Percentiles rank a stretch among this genome's conserved stretches.
These are phyloP conservation scores for Baronia brevicornis DNA, from an alignment of 2,888 invertebrate genomes.

Conservation along the genomic window DNA sequence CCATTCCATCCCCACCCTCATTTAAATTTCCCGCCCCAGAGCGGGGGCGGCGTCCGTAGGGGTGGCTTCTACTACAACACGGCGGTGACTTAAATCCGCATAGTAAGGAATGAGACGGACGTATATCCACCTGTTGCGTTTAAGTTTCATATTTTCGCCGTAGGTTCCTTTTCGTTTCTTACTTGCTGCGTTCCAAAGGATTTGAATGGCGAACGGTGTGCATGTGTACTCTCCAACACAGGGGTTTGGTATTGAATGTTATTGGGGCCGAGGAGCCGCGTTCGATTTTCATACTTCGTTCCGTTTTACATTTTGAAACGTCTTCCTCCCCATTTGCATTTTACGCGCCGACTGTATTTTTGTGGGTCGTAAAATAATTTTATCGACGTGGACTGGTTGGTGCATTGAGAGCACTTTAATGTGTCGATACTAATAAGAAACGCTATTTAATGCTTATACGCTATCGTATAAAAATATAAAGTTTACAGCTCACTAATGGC, in stretches of 20 bases:
- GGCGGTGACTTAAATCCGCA: constrained; percentile 60
- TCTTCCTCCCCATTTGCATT: constrained; percentile 7
- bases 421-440: constrained; percentile 11
- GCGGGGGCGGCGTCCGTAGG: constrained; percentile 68
- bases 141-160: constrained; percentile 65
- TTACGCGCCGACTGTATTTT: constrained; percentile 12
- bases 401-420: constrained; percentile 8
- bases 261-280: constrained; percentile 38
- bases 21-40: constrained; percentile 71
- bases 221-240: constrained; percentile 48
- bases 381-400: constrained; percentile 4
- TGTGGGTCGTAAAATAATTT: constrained; percentile 10
- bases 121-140: constrained; percentile 72
- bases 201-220: constrained; percentile 57
- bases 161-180: constrained; percentile 65
- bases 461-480: constrained; percentile 10
- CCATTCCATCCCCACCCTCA: constrained; percentile 69
- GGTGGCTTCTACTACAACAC: constrained; percentile 69
- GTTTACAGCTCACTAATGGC: constrained; percentile 7
- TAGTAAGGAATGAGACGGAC: constrained; percentile 73
- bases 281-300: constrained; percentile 44
- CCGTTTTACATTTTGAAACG: no score
- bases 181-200: constrained; percentile 52
- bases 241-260: constrained; percentile 55
- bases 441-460: constrained; percentile 9